Evolutionary conservation across 2,113 vertebrate species (phyloP).

Genomic region (Tauraco erythrolophus): DNA sequence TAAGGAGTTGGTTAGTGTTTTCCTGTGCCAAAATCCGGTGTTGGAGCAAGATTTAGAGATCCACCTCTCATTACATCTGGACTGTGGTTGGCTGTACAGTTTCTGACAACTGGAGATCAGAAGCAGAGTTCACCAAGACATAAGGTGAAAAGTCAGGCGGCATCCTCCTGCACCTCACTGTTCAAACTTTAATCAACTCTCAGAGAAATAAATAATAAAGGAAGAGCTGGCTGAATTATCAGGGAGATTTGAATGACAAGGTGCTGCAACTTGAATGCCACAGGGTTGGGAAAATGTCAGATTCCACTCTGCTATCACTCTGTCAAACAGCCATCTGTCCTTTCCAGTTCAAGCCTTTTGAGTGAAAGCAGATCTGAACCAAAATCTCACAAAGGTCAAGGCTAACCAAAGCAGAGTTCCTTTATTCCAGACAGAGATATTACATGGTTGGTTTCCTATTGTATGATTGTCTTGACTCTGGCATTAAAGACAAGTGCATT

Average conservation of each 20-base stretch:
- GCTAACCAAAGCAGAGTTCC: background rate
- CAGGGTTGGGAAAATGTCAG: background rate
- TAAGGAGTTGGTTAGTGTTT: background rate
- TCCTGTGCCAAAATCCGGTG: background rate
- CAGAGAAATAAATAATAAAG: constrained; percentile 26
- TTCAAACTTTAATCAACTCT: constrained; percentile 38
- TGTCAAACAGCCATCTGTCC: background rate
- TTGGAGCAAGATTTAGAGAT: background rate
- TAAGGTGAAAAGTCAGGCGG: background rate
- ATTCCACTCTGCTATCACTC: background rate
- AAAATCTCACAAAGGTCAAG: constrained; percentile 36
- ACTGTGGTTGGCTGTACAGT: background rate
- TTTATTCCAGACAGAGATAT: background rate
- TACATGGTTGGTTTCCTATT: background rate
- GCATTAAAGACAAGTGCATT: background rate
- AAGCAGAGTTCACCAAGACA: background rate
- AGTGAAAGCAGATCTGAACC: background rate
- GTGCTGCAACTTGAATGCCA: constrained; percentile 21
- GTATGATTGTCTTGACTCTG: background rate
- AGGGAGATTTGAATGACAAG: constrained; percentile 34
- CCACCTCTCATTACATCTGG: background rate
- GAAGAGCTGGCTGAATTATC: background rate
- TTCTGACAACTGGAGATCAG: background rate
- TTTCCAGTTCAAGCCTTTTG: background rate
- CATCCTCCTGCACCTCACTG: background rate